A percentile compares a stretch with the other conserved stretches of the same genome.
Conservation (phyloP, 2,888 invertebrate species). For the Bombylius discolor region DNA sequence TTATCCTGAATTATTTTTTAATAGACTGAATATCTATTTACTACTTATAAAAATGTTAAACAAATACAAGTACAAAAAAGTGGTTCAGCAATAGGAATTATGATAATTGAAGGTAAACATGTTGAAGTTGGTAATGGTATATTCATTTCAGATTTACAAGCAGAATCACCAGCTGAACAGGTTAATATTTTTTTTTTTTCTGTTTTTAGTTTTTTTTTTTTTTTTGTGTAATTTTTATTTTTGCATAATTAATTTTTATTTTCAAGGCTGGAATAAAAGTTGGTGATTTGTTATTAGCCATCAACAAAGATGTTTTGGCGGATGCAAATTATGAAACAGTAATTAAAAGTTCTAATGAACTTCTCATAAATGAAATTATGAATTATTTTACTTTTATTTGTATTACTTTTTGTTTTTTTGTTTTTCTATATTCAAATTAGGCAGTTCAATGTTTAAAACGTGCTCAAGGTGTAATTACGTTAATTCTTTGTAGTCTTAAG, state of each 20-base stretch:
- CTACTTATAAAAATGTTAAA: slow-evolving; percentile 62
- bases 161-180: slow-evolving; percentile 76
- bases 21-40: slow-evolving; percentile 14
- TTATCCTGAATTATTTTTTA: neutral
- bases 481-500: slow-evolving; percentile 69
- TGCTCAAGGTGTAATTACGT: slow-evolving; percentile 70
- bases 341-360: slow-evolving; percentile 28
- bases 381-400: neutral
- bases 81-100: slow-evolving; percentile 65
- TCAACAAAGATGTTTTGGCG: slow-evolving; percentile 82
- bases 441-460: slow-evolving; percentile 73
- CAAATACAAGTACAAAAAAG: slow-evolving; percentile 78
- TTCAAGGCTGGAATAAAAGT: slow-evolving; percentile 83
- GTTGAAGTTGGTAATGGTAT: slow-evolving; percentile 84
- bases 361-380: too few relatives aligned
- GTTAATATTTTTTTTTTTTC: slow-evolving; percentile 40
- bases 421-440: slow-evolving; percentile 35
- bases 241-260: slow-evolving; percentile 5
- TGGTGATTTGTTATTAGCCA: slow-evolving; percentile 92
- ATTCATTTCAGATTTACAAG: slow-evolving; percentile 85
- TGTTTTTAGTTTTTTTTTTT: neutral
- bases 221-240: neutral
- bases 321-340: slow-evolving; percentile 81
- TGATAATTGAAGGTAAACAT: slow-evolving; percentile 91
- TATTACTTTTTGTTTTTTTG: too few relatives aligned